Evolutionary conservation across 2,888 invertebrate species (phyloP).

Genomic region (Fragum sueziense): DNA sequence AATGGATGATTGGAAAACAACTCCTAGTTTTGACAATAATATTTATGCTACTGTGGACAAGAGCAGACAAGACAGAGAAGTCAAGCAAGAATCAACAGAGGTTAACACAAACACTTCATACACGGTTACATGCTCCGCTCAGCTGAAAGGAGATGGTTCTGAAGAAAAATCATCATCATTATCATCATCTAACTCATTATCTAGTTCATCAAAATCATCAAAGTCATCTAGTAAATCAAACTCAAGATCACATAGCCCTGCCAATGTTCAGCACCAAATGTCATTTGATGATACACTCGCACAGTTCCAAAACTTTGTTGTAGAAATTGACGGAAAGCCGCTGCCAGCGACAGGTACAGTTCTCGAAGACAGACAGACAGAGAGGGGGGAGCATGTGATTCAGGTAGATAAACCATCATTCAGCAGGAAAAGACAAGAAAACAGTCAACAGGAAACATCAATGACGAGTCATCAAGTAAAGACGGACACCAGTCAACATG

Average conservation of each 20-base stretch:
- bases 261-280: conserved; percentile 1
- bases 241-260: conserved; percentile 2
- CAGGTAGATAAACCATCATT: conserved; percentile 17
- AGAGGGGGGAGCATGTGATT: conserved; percentile 42
- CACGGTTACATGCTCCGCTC: conserved; percentile 44
- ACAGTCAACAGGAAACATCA: background rate
- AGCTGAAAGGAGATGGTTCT: conserved; percentile 21
- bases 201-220: background rate
- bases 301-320: conserved; percentile 29
- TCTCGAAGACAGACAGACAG: conserved; percentile 19
- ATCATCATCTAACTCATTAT: background rate
- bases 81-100: background rate
- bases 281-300: conserved; percentile 39
- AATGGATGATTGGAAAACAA: background rate
- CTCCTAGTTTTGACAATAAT: background rate
- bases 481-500: background rate
- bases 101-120: background rate
- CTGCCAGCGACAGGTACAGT: background rate
- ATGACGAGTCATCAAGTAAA: background rate
- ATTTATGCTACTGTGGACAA: conserved; percentile 50
- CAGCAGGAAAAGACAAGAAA: conserved; percentile 7
- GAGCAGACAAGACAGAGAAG: background rate
- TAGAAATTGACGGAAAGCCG: background rate
- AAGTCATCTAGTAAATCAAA: background rate
- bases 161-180: conserved; percentile 4